These are phyloP conservation scores for Pithys albifrons DNA, from an alignment of 2,113 vertebrate genomes.

Conservation along the genomic window DNA sequence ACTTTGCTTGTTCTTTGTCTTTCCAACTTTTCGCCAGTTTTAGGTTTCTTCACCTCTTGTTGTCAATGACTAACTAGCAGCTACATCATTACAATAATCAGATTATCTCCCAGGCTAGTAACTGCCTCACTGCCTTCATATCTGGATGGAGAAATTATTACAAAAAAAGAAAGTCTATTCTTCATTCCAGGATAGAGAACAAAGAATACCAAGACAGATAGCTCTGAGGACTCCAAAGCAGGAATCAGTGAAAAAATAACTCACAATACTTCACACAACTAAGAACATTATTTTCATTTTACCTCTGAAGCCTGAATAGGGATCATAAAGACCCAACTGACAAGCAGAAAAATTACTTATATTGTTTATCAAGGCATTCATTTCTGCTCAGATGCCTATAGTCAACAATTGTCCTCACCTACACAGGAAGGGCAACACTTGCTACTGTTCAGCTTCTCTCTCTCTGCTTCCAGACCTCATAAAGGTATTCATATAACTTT, in stretches of 20 bases:
- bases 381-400: background rate
- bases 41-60: background rate
- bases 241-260: background rate
- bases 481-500: background rate
- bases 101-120: background rate
- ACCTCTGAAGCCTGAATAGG: background rate
- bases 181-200: background rate
- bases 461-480: background rate
- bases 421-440: background rate
- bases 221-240: background rate
- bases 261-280: background rate
- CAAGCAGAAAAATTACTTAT: background rate
- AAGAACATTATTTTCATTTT: background rate
- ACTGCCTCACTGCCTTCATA: background rate
- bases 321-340: background rate
- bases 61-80: background rate
- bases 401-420: background rate
- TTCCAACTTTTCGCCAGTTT: background rate
- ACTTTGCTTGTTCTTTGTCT: background rate
- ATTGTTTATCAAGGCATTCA: background rate
- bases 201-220: background rate
- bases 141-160: background rate
- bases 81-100: background rate
- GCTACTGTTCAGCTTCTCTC: background rate
- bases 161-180: background rate